Conservation (phyloP, 2,113 vertebrate species). For the Phrynosoma blainvillii region DNA sequence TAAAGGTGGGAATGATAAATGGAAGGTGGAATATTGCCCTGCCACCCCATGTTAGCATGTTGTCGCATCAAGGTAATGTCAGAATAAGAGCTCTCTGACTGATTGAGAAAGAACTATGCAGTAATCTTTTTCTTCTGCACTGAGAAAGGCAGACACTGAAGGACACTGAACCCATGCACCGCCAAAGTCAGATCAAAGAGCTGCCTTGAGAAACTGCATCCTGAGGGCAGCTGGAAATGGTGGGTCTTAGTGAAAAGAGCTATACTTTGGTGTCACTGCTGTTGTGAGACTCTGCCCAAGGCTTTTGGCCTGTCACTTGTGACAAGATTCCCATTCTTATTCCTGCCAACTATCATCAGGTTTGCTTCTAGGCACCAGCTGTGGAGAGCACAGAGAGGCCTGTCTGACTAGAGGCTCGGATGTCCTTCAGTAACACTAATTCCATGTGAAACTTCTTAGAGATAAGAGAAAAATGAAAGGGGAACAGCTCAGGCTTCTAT, state of each 20-base stretch:
- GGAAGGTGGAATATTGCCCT: background rate
- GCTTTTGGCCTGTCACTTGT: constrained; percentile 7
- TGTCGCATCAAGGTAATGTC: background rate
- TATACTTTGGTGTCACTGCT: rapidly evolving
- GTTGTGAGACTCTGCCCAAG: rapidly evolving
- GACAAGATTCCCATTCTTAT: constrained; percentile 33
- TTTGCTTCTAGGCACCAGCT: constrained; percentile 41
- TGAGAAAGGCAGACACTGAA: background rate
- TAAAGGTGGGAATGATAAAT: background rate
- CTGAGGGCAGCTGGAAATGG: constrained; percentile 21
- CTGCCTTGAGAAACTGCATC: background rate
- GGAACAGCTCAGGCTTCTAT: constrained; percentile 46
- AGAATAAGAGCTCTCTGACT: background rate
- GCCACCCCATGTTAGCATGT: background rate
- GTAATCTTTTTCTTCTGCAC: background rate
- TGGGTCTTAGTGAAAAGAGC: constrained; percentile 9
- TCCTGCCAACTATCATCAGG: background rate
- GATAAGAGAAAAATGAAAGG: background rate
- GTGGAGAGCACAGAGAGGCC: background rate
- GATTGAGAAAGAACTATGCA: background rate
- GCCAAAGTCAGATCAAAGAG: constrained; percentile 8
- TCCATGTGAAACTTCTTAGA: constrained; percentile 60
- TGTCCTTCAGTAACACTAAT: constrained; percentile 19
- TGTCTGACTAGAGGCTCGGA: rapidly evolving
- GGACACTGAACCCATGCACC: background rate